Conservation (phyloP, 2,113 vertebrate genomes). For the Dendrocopos noguchii region DNA sequence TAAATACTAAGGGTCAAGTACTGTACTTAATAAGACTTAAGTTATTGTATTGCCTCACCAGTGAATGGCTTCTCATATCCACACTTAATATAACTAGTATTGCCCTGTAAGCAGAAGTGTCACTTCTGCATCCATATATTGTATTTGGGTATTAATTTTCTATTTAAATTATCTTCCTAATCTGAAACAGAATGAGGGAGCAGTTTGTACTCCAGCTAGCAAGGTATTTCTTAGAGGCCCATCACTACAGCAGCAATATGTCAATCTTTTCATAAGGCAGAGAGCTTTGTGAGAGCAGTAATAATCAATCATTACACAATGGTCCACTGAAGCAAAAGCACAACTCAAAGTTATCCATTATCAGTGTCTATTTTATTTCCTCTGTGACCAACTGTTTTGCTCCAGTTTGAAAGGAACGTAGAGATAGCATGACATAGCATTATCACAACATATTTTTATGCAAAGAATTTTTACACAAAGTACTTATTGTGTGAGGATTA, state of each 20-base stretch:
- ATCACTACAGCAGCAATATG: background rate
- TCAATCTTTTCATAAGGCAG: background rate
- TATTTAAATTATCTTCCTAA: background rate
- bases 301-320: background rate
- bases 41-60: background rate
- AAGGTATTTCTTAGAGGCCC: background rate
- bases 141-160: background rate
- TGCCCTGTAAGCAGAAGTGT: background rate
- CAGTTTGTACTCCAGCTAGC: background rate
- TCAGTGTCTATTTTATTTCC: background rate
- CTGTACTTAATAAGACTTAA: background rate
- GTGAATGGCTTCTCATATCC: background rate
- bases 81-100: background rate
- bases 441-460: background rate
- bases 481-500: background rate
- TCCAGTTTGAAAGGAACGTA: background rate
- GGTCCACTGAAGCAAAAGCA: background rate
- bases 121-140: background rate
- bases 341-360: background rate
- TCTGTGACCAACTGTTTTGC: background rate
- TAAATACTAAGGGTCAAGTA: background rate
- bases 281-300: background rate
- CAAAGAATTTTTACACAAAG: background rate
- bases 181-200: background rate
- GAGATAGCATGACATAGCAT: background rate